Evolutionary conservation across 2,797 vertebrate genomes (phyloP).

Genomic region (Babyrousa celebensis): DNA sequence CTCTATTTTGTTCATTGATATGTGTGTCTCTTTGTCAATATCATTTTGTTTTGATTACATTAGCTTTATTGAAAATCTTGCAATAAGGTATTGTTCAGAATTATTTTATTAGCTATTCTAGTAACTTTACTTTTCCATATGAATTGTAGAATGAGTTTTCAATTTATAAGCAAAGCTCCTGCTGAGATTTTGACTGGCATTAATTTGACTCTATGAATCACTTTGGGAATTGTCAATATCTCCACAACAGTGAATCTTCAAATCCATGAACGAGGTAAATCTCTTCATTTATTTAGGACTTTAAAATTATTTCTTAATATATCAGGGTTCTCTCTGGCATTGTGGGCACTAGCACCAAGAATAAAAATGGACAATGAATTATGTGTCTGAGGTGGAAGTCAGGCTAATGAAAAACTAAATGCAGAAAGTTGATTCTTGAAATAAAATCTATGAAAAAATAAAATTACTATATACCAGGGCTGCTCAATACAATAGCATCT

Average conservation of each 20-base stretch:
- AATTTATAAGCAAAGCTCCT: conserved; percentile 25
- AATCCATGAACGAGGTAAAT: neutral
- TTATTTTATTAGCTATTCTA: neutral
- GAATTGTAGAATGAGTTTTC: neutral
- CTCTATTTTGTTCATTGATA: neutral
- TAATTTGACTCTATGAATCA: neutral
- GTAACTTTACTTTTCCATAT: neutral
- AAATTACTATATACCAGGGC: neutral
- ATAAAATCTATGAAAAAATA: neutral
- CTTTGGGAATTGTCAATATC: neutral
- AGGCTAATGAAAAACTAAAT: conserved; percentile 19
- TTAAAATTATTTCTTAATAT: neutral
- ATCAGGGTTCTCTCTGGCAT: neutral
- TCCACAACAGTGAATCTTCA: neutral
- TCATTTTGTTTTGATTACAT: neutral
- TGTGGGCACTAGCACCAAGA: neutral
- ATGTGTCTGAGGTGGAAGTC: neutral
- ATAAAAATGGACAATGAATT: neutral
- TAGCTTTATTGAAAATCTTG: neutral
- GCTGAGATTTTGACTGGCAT: neutral
- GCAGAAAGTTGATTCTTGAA: neutral
- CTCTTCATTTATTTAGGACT: conserved; percentile 6
- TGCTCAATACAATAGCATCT: neutral
- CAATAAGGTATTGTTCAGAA: neutral
- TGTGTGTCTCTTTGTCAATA: neutral